Percentiles rank a stretch among this genome's conserved stretches.
phyloP scores from a whole-genome alignment of 2,113 vertebrate species.

The Oreocharis arfaki region DNA sequence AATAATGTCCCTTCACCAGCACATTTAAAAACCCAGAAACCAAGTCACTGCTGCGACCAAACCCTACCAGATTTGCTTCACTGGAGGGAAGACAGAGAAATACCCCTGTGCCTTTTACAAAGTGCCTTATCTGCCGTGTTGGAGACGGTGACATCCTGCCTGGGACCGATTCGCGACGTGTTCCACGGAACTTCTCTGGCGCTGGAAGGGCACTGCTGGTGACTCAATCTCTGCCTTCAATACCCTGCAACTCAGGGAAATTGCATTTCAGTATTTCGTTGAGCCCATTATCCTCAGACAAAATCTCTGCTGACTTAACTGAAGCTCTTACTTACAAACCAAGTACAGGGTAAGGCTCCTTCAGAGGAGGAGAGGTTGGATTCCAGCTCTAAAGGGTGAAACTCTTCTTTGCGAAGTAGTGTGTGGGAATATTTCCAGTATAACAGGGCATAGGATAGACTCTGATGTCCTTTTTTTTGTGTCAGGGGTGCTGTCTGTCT shows the following conservation, averaged over 20 bases:
- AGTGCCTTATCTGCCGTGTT: background rate
- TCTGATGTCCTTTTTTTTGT: background rate
- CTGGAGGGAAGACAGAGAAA: background rate
- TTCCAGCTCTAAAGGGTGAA: background rate
- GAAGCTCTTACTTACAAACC: background rate
- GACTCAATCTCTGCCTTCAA: background rate
- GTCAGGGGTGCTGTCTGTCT: background rate
- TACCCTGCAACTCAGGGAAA: background rate
- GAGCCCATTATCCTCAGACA: background rate
- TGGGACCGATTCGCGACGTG: fast-evolving
- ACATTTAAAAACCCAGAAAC: background rate
- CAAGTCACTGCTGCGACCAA: background rate
- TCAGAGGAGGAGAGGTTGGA: background rate
- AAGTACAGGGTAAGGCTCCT: background rate
- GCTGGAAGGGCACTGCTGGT: background rate
- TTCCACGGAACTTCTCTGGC: fast-evolving
- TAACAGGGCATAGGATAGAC: background rate
- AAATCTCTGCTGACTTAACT: background rate
- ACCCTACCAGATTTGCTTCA: background rate
- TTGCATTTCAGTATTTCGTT: background rate
- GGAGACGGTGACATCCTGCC: background rate
- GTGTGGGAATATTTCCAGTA: background rate
- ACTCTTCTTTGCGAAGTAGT: fast-evolving
- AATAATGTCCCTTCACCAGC: background rate
- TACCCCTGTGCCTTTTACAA: background rate